Conservation (phyloP, 2,888 invertebrate species). For the Leptinotarsa juncta region DNA sequence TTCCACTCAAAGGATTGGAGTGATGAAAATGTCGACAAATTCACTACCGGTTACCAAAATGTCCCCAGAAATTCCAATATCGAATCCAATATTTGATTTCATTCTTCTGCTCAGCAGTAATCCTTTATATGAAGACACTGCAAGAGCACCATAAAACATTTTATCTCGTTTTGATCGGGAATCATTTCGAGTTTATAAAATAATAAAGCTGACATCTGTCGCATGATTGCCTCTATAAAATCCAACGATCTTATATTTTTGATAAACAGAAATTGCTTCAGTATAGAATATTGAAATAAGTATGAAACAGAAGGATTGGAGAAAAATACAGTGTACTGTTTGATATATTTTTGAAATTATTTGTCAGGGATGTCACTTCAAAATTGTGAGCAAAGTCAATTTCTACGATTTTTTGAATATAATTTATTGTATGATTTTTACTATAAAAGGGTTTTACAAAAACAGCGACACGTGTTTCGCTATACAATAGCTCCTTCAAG, state of each 20-base stretch:
- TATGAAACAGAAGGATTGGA: not conserved
- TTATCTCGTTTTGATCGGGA: constrained; percentile 53
- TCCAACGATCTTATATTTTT: constrained; percentile 45
- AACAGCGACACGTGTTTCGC: too few relatives aligned
- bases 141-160: constrained; percentile 43
- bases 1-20: not conserved
- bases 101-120: constrained; percentile 9
- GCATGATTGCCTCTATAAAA: constrained; percentile 53
- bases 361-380: too few relatives aligned
- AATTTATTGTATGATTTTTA: too few relatives aligned
- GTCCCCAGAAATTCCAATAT: constrained; percentile 3
- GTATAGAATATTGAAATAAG: not conserved
- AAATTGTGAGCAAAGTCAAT: too few relatives aligned
- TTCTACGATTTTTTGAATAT: too few relatives aligned
- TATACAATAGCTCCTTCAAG: too few relatives aligned
- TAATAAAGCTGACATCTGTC: constrained; percentile 55
- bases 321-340: not conserved
- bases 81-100: constrained; percentile 31
- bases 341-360: too few relatives aligned
- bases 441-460: too few relatives aligned
- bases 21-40: not conserved
- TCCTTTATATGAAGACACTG: constrained; percentile 34
- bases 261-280: constrained; percentile 2
- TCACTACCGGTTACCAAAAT: not conserved
- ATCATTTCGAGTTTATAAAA: constrained; percentile 52